phyloP scores from a whole-genome alignment of 2,113 vertebrate species.

The Etia nguti region DNA sequence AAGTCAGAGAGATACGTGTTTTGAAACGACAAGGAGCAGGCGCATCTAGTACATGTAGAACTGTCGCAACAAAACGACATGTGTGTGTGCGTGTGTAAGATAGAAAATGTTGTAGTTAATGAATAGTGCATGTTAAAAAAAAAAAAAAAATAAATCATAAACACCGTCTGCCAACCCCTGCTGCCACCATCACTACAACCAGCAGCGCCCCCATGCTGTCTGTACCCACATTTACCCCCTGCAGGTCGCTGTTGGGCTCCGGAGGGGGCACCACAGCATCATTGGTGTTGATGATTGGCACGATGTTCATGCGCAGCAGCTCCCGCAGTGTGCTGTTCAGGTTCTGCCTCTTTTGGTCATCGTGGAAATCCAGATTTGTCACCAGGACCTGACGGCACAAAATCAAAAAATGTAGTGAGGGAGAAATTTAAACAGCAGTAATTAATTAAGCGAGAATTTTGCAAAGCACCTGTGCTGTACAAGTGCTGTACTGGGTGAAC shows the following conservation, averaged over 20 bases:
- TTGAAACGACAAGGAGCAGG: no score
- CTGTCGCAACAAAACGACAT: no score
- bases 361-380: conserved; percentile 95
- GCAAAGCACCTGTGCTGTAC: conserved; percentile 85
- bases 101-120: background rate
- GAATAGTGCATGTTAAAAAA: background rate
- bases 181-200: conserved; percentile 12
- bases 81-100: background rate
- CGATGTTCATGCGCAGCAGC: conserved; percentile 96
- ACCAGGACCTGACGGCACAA: conserved; percentile 83
- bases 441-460: background rate
- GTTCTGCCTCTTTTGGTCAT: conserved; percentile 93
- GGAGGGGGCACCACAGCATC: conserved; percentile 96
- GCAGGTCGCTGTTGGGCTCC: conserved; percentile 94
- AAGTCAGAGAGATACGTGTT: no score
- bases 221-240: conserved; percentile 98
- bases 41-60: no score
- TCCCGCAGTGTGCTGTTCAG: conserved; percentile 92
- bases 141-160: background rate
- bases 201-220: conserved; percentile 32
- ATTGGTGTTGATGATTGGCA: conserved; percentile 98
- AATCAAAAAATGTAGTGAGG: background rate
- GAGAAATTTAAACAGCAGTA: background rate
- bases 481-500: conserved; percentile 99
- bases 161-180: background rate